Percentiles rank a stretch among this genome's conserved stretches.
These are phyloP conservation scores for Uropsilus gracilis DNA, from an alignment of 2,113 vertebrate species.

Conservation along the genomic window DNA sequence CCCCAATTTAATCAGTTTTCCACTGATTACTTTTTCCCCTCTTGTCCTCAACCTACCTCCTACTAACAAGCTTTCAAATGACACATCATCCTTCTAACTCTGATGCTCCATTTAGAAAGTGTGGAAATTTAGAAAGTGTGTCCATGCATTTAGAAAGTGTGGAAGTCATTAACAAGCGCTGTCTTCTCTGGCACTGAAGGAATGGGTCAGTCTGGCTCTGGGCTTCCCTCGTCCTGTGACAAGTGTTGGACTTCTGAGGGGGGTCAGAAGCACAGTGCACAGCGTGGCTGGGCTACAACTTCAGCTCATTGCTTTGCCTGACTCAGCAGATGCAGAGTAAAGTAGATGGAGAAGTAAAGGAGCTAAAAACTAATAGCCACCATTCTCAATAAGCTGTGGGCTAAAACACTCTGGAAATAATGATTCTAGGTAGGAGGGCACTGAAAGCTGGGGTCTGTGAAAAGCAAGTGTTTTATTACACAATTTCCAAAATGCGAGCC, in stretches of 20 bases:
- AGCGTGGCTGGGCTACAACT: rapidly evolving
- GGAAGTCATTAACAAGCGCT: neutral
- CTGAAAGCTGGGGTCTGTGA: neutral
- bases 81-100: neutral
- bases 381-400: neutral
- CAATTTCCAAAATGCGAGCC: conserved; percentile 38
- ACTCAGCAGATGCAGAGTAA: neutral
- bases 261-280: rapidly evolving
- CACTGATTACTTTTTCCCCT: neutral
- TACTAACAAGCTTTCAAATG: neutral
- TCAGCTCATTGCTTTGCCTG: neutral
- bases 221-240: rapidly evolving
- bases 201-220: neutral
- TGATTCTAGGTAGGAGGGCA: conserved; percentile 48
- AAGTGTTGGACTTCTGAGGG: rapidly evolving
- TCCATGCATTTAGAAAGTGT: neutral
- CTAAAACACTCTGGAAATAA: conserved; percentile 62
- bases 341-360: neutral
- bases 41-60: neutral
- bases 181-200: neutral
- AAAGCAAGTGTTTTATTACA: neutral
- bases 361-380: neutral
- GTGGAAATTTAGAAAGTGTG: no score
- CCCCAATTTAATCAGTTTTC: neutral
- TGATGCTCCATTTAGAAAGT: neutral